A percentile compares a stretch with the other conserved stretches of the same genome.
phyloP scores from a whole-genome alignment of 2,113 vertebrate species.

The Toxostoma redivivum region DNA sequence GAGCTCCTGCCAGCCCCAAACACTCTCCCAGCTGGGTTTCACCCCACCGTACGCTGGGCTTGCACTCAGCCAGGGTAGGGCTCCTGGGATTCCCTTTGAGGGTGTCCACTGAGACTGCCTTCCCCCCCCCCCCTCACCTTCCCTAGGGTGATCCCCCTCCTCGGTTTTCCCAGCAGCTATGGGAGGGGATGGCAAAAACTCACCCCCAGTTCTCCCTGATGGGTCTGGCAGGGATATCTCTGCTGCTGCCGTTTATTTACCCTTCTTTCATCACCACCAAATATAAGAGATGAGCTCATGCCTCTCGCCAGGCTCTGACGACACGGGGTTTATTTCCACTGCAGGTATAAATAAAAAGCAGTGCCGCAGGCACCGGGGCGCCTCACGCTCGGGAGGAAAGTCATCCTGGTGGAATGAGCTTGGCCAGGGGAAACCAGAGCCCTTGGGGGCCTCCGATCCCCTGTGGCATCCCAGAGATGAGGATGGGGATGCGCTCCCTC shows the following conservation, averaged over 20 bases:
- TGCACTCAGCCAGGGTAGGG: not conserved
- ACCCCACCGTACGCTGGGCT: not conserved
- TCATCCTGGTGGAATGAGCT: not conserved
- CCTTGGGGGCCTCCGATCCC: not conserved
- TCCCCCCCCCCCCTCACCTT: not conserved
- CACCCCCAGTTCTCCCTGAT: not conserved
- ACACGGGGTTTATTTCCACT: constrained; percentile 60
- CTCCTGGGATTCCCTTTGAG: not conserved
- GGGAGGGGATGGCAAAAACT: not conserved
- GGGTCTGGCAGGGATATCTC: not conserved
- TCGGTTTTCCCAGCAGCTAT: not conserved
- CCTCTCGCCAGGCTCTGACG: constrained; percentile 21
- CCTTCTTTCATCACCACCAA: constrained; percentile 56
- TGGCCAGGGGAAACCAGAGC: not conserved
- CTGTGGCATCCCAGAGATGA: not conserved
- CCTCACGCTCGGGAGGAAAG: not conserved
- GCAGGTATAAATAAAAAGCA: constrained; percentile 64
- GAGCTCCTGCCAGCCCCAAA: not conserved
- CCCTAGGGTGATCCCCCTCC: not conserved
- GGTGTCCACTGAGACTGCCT: not conserved
- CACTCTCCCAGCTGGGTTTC: not conserved
- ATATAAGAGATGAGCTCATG: constrained; percentile 70
- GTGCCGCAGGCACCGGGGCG: not conserved
- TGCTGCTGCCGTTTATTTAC: constrained; percentile 41
- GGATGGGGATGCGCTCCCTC: not conserved